A percentile compares a stretch with the other conserved stretches of the same genome.
phyloP scores from a whole-genome alignment of 2,797 vertebrate genomes.

The Oreochromis mossambicus region DNA sequence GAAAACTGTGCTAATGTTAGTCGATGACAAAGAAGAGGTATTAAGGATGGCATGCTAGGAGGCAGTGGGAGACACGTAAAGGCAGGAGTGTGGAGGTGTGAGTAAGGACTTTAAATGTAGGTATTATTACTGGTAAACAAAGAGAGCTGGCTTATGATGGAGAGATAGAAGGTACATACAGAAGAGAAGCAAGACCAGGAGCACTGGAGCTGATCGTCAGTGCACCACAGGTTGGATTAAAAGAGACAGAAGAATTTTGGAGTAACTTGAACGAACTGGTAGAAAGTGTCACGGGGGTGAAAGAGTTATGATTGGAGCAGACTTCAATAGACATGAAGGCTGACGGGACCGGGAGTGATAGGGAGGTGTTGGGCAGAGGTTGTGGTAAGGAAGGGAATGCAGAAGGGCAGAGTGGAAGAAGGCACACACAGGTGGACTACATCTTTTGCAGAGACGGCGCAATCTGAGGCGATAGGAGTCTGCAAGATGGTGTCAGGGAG shows the following conservation, averaged over 20 bases:
- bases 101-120: background rate
- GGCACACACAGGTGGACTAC: background rate
- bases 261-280: background rate
- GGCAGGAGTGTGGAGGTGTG: background rate
- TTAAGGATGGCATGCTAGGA: accelerated
- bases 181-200: background rate
- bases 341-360: background rate
- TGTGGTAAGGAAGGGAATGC: background rate
- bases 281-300: background rate
- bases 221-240: background rate
- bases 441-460: accelerated
- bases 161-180: background rate
- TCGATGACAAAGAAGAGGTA: background rate
- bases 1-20: background rate
- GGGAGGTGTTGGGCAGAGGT: background rate
- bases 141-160: background rate
- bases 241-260: accelerated
- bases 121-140: background rate
- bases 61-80: background rate
- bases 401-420: background rate
- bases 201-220: background rate
- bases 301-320: background rate
- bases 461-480: background rate
- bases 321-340: background rate
- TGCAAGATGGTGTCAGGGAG: background rate